Conservation (phyloP, 2,113 vertebrate genomes). For the Xenus cinereus region DNA sequence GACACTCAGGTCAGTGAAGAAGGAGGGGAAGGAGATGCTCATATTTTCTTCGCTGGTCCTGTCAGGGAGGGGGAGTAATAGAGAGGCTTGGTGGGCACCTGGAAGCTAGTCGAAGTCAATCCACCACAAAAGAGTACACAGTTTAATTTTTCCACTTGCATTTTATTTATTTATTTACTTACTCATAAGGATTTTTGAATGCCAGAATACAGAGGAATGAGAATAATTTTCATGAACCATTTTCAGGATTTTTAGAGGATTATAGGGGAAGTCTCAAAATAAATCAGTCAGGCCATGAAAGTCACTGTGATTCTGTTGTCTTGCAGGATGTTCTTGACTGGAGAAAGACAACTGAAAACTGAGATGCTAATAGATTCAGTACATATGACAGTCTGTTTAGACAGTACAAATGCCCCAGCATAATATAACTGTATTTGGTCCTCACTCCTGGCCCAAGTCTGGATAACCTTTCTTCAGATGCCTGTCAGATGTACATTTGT, state of each 20-base stretch:
- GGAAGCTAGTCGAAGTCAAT: background rate
- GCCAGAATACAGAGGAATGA: background rate
- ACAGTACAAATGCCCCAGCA: background rate
- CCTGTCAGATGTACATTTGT: background rate
- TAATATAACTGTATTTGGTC: background rate
- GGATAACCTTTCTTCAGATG: background rate
- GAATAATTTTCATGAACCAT: background rate
- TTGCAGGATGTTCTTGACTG: background rate
- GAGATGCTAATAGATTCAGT: background rate
- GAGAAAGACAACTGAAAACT: background rate
- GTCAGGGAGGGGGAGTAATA: background rate
- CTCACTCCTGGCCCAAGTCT: background rate
- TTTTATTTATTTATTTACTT: background rate
- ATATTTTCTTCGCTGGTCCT: background rate
- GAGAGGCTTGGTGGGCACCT: background rate
- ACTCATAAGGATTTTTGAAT: background rate
- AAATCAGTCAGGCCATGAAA: background rate
- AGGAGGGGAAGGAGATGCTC: background rate
- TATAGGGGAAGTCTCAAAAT: background rate
- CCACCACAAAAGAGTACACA: background rate
- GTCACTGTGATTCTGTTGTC: background rate
- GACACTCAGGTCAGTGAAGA: background rate
- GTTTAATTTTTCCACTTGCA: background rate
- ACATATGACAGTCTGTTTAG: background rate
- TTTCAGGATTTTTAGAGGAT: background rate